These are phyloP conservation scores for Neoseiulus cucumeris DNA, from an alignment of 1,140 invertebrate genomes.

Conservation along the genomic window DNA sequence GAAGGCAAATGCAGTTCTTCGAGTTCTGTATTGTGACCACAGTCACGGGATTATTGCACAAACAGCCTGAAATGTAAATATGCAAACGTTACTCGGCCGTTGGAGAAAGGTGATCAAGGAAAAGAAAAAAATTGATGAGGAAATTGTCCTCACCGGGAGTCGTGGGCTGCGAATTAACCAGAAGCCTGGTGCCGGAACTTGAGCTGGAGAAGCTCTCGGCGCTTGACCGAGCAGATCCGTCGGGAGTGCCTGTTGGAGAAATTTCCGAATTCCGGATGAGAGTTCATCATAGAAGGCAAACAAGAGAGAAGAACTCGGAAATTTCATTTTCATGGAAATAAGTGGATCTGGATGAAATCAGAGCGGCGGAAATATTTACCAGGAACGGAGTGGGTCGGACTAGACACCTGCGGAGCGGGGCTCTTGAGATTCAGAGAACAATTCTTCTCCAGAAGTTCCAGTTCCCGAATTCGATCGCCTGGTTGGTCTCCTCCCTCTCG, in stretches of 20 bases:
- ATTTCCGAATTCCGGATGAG: too few relatives aligned
- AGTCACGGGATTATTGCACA: not conserved
- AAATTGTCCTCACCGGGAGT: not conserved
- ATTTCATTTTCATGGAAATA: too few relatives aligned
- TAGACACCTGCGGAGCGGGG: too few relatives aligned
- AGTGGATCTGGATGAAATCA: too few relatives aligned
- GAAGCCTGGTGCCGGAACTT: not conserved
- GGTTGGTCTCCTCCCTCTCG: too few relatives aligned
- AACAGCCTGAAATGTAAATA: not conserved
- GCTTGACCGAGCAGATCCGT: not conserved
- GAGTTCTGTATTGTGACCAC: not conserved
- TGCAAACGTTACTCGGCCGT: not conserved
- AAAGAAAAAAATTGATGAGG: not conserved
- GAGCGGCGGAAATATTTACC: too few relatives aligned
- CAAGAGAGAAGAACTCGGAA: too few relatives aligned
- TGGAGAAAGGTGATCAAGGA: not conserved
- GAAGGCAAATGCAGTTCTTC: not conserved
- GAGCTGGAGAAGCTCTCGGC: slow-evolving; percentile 2
- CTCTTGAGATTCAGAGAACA: too few relatives aligned
- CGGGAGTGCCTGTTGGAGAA: not conserved
- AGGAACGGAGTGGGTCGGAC: too few relatives aligned
- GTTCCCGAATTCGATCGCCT: too few relatives aligned
- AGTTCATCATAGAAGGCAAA: too few relatives aligned
- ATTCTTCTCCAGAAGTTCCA: too few relatives aligned
- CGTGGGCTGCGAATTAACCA: not conserved